phyloP scores from a whole-genome alignment of 2,113 vertebrate genomes.

The Gallinago jamesoni region DNA sequence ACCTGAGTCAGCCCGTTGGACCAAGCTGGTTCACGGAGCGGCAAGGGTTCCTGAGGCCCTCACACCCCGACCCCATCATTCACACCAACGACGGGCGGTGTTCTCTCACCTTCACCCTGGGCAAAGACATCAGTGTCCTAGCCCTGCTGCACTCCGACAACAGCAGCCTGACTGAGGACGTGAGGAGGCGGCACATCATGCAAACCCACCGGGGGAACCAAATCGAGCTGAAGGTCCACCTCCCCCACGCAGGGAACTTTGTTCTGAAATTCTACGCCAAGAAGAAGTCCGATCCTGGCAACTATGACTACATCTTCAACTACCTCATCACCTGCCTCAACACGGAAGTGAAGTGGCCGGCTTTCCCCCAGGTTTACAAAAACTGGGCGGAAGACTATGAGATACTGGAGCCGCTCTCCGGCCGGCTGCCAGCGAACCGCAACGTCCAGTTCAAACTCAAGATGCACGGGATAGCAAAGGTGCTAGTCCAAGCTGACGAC shows the following conservation, averaged over 20 bases:
- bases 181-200: constrained; percentile 71
- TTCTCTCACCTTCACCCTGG: constrained; percentile 72
- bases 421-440: constrained; percentile 76
- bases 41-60: constrained; percentile 75
- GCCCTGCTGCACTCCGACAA: constrained; percentile 65
- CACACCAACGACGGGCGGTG: constrained; percentile 77
- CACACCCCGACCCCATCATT: constrained; percentile 69
- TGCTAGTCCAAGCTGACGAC: constrained; percentile 72
- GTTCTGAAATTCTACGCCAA: constrained; percentile 79
- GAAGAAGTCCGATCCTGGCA: constrained; percentile 74
- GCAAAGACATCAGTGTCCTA: constrained; percentile 70
- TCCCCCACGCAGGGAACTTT: constrained; percentile 78
- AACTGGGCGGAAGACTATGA: constrained; percentile 78
- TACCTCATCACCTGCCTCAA: constrained; percentile 81
- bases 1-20: constrained; percentile 77
- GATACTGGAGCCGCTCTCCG: constrained; percentile 78
- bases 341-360: constrained; percentile 75
- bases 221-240: constrained; percentile 75
- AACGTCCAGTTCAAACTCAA: constrained; percentile 77
- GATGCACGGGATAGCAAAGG: constrained; percentile 75
- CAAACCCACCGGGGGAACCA: constrained; percentile 63
- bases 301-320: constrained; percentile 78
- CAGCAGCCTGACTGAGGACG: constrained; percentile 54
- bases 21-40: constrained; percentile 82
- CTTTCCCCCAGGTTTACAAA: constrained; percentile 76